Evolutionary conservation across 2,797 vertebrate species (phyloP).

Genomic region (Sternotherus odoratus): DNA sequence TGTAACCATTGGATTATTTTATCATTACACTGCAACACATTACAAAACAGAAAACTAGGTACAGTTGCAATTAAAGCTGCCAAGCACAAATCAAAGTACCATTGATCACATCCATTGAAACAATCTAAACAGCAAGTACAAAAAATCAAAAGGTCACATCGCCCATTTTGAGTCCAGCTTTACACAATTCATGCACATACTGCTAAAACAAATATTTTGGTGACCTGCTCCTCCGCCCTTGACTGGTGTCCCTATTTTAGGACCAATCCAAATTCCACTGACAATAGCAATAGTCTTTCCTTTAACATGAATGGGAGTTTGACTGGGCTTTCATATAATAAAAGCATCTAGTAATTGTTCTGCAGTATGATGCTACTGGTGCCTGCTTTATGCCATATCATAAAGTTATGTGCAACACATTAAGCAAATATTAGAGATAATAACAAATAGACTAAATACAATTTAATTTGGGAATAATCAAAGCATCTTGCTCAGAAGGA

Average conservation of each 20-base stretch:
- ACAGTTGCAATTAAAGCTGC: not conserved
- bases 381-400: not conserved
- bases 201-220: not conserved
- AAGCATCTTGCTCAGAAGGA: not conserved
- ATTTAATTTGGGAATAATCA: not conserved
- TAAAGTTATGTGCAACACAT: not conserved
- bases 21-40: not conserved
- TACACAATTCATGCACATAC: not conserved
- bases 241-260: accelerated
- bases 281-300: accelerated
- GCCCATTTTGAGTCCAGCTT: not conserved
- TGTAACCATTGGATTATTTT: accelerated
- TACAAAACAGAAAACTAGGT: not conserved
- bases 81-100: accelerated
- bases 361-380: not conserved
- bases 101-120: not conserved
- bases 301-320: not conserved
- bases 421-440: not conserved
- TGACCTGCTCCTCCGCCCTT: not conserved
- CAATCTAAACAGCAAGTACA: not conserved
- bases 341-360: not conserved
- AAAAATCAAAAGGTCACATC: not conserved
- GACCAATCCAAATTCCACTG: not conserved
- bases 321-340: accelerated
- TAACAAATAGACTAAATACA: not conserved